Percentiles rank a stretch among this genome's conserved stretches.
phyloP scores from a whole-genome alignment of 2,888 invertebrate genomes.

The Synergus laeviventris region DNA sequence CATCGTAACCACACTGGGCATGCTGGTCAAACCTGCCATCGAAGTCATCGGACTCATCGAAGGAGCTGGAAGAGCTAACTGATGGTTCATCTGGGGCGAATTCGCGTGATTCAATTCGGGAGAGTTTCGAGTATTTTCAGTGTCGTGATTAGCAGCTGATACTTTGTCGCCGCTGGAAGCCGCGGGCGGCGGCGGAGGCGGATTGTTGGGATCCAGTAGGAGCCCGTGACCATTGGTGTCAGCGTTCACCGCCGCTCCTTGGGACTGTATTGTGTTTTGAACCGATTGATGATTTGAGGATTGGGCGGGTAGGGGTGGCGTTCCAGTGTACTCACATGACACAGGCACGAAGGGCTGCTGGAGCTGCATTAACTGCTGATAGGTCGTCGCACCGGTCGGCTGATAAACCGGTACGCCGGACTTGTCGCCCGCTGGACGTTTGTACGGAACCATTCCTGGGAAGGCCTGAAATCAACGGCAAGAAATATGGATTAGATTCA shows the following conservation, averaged over 20 bases:
- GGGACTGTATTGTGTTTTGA: conserved; percentile 67
- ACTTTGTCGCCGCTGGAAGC: conserved; percentile 58
- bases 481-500: conserved; percentile 37
- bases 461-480: conserved; percentile 83
- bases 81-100: conserved; percentile 59
- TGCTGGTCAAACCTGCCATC: conserved; percentile 65
- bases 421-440: conserved; percentile 97
- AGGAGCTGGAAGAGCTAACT: conserved; percentile 52
- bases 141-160: conserved; percentile 69
- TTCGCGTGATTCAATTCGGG: conserved; percentile 74
- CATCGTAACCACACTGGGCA: conserved; percentile 62
- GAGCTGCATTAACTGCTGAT: conserved; percentile 96
- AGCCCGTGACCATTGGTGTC: conserved; percentile 67
- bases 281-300: conserved; percentile 75
- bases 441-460: conserved; percentile 96
- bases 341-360: conserved; percentile 98
- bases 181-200: conserved; percentile 72
- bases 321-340: conserved; percentile 97
- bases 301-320: conserved; percentile 79
- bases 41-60: conserved; percentile 70
- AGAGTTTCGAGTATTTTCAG: conserved; percentile 70
- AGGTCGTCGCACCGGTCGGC: conserved; percentile 89
- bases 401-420: conserved; percentile 97
- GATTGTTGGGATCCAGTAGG: conserved; percentile 74
- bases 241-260: conserved; percentile 61